A percentile compares a stretch with the other conserved stretches of the same genome.
phyloP scores from a whole-genome alignment of 2,113 vertebrate species.

The Labeo rohita region DNA sequence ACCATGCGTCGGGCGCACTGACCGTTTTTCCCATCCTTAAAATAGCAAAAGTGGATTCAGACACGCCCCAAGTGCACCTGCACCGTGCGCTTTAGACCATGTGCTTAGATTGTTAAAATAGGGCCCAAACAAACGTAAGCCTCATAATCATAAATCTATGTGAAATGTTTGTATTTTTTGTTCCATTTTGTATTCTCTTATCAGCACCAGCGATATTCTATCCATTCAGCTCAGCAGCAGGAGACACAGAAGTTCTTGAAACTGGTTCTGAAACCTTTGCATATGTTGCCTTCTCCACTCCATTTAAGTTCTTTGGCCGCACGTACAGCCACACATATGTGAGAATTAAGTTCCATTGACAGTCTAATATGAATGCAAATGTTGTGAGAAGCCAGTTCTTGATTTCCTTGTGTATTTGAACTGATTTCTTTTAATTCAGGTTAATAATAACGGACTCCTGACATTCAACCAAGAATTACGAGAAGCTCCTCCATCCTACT shows the following conservation, averaged over 20 bases:
- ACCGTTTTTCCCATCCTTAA: too few relatives aligned
- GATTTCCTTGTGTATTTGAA: not conserved
- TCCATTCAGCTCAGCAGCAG: not conserved
- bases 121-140: too few relatives aligned
- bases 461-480: constrained; percentile 12
- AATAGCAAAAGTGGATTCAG: too few relatives aligned
- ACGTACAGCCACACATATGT: not conserved
- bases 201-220: not conserved
- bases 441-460: constrained; percentile 40
- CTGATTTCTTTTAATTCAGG: not conserved
- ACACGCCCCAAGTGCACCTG: too few relatives aligned
- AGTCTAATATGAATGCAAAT: not conserved
- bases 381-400: not conserved
- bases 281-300: not conserved
- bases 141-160: not conserved
- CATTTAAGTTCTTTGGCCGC: not conserved
- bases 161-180: not conserved
- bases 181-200: not conserved
- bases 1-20: too few relatives aligned
- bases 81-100: too few relatives aligned
- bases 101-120: too few relatives aligned
- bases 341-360: not conserved
- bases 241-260: not conserved
- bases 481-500: not conserved
- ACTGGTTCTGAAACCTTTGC: too few relatives aligned